Evolutionary conservation across 2,888 invertebrate genomes (phyloP).

Genomic region (Drosophila hamatofila): DNA sequence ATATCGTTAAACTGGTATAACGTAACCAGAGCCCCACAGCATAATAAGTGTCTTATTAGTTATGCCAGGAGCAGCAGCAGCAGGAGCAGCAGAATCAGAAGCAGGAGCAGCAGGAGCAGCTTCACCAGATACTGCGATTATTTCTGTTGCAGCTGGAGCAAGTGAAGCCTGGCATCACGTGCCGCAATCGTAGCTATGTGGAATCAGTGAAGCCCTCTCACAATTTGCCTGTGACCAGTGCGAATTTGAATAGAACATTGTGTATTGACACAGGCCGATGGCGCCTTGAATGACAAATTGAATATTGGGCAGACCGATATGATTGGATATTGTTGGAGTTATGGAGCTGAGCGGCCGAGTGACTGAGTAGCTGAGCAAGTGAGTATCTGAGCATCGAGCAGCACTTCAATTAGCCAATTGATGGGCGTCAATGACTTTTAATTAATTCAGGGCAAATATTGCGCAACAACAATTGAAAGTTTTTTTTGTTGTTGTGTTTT

Average conservation of each 20-base stretch:
- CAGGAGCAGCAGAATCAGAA: conserved; percentile 1
- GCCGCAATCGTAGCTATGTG: conserved; percentile 19
- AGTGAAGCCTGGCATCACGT: conserved; percentile 40
- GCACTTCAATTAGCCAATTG: conserved; percentile 54
- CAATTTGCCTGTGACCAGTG: conserved; percentile 54
- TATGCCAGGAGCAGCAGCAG: conserved; percentile 60
- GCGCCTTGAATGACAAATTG: conserved; percentile 60
- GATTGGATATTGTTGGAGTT: background rate
- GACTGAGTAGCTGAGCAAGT: too few species aligned
- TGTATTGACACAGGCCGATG: conserved; percentile 54
- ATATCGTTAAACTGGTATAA: conserved; percentile 84
- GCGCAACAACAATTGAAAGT: conserved; percentile 58
- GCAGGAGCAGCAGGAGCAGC: conserved; percentile 24
- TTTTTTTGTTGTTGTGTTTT: conserved; percentile 12
- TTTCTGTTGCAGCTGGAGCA: conserved; percentile 50
- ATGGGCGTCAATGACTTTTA: conserved; percentile 72
- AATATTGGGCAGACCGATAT: conserved; percentile 14
- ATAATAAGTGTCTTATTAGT: conserved; percentile 83
- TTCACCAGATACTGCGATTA: conserved; percentile 51
- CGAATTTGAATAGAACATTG: conserved; percentile 55
- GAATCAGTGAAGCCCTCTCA: conserved; percentile 42
- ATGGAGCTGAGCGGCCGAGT: background rate
- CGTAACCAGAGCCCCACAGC: conserved; percentile 78
- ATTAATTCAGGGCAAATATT: conserved; percentile 75
- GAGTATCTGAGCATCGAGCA: background rate